phyloP scores from a whole-genome alignment of 2,797 vertebrate genomes.

The Pangasius sanitwongsei region DNA sequence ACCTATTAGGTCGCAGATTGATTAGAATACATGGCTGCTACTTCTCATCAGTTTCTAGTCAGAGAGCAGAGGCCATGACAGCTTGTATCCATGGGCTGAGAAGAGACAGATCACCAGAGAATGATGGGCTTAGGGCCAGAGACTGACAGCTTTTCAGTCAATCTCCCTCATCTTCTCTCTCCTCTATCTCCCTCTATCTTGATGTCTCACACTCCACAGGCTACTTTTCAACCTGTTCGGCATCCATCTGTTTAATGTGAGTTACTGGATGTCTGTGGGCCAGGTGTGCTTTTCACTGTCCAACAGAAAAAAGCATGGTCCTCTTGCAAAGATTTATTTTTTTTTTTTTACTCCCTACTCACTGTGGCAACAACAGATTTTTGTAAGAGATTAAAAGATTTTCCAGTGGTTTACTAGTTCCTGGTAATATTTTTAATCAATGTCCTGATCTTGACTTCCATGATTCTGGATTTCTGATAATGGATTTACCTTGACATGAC shows the following conservation, averaged over 20 bases:
- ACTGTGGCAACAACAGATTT: slow-evolving; percentile 13
- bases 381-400: not conserved
- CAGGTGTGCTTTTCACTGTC: slow-evolving; percentile 13
- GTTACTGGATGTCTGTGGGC: slow-evolving; percentile 22
- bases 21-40: slow-evolving; percentile 75
- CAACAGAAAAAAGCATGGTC: slow-evolving; percentile 25
- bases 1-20: slow-evolving; percentile 80
- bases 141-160: slow-evolving; percentile 57
- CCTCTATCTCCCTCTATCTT: slow-evolving; percentile 10
- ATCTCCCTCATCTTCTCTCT: slow-evolving; percentile 36
- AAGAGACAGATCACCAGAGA: slow-evolving; percentile 73
- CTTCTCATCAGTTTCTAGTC: slow-evolving; percentile 74
- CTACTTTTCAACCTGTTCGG: slow-evolving; percentile 34
- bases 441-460: not conserved
- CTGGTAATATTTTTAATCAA: not conserved
- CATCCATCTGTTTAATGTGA: slow-evolving; percentile 35
- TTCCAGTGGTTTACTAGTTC: not conserved
- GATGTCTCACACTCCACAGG: slow-evolving; percentile 28
- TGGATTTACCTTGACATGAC: not conserved
- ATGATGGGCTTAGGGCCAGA: slow-evolving; percentile 71
- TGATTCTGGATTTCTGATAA: not conserved
- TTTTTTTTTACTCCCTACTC: slow-evolving; percentile 3
- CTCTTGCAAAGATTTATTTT: not conserved
- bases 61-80: slow-evolving; percentile 74
- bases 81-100: slow-evolving; percentile 69